Evolutionary conservation across 2,113 vertebrate genomes (phyloP).

Genomic region (Sisor rabdophorus): DNA sequence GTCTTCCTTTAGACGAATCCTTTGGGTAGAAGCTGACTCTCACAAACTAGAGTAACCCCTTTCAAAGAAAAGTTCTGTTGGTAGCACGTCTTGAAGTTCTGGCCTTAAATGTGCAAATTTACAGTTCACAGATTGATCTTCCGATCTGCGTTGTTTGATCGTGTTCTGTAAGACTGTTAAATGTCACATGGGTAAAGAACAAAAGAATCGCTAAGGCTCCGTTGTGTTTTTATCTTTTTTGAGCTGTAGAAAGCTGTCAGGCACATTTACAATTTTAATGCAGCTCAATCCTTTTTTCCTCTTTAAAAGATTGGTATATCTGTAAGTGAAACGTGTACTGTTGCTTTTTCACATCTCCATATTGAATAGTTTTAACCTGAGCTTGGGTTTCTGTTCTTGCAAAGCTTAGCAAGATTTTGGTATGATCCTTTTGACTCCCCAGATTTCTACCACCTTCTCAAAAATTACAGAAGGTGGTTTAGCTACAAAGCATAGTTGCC

Average conservation of each 20-base stretch:
- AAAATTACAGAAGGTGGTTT: neutral
- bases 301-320: neutral
- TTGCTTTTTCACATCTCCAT: neutral
- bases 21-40: neutral
- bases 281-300: neutral
- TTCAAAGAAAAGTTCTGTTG: neutral
- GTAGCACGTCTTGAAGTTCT: neutral
- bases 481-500: neutral
- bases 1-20: neutral
- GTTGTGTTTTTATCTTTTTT: slow-evolving; percentile 18
- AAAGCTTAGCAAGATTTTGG: neutral
- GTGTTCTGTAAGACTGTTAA: slow-evolving; percentile 2
- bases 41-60: neutral
- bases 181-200: slow-evolving; percentile 18
- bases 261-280: slow-evolving; percentile 7
- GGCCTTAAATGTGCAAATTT: slow-evolving; percentile 13
- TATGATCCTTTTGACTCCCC: neutral
- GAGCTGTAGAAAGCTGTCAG: neutral
- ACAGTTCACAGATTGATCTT: neutral
- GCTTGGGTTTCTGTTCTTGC: too few species aligned
- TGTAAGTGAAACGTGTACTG: neutral
- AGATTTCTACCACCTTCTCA: neutral
- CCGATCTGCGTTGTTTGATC: neutral
- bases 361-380: neutral
- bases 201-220: slow-evolving; percentile 3